phyloP scores from a whole-genome alignment of 1,140 invertebrate species.

The Tigriopus japonicus region DNA sequence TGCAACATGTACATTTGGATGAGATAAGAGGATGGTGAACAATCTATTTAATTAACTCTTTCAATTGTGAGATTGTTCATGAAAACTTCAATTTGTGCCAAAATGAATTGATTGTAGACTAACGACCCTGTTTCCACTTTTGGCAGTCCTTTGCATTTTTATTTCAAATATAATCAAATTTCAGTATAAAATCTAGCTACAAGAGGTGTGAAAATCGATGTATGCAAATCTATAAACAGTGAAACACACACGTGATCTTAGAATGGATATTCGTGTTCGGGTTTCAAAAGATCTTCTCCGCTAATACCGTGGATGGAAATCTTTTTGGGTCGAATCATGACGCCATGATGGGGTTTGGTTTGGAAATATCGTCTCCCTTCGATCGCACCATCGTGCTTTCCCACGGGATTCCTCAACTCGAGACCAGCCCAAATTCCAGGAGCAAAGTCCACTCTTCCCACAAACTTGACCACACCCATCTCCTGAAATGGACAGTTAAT shows the following conservation, averaged over 20 bases:
- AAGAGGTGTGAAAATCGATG: too few species aligned
- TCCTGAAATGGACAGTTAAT: slow-evolving; percentile 11
- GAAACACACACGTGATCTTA: background rate
- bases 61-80: too few species aligned
- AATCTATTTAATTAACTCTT: too few species aligned
- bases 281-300: slow-evolving; percentile 29
- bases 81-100: too few species aligned
- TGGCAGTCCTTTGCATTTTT: too few species aligned
- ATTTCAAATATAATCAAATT: too few species aligned
- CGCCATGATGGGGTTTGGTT: slow-evolving; percentile 29
- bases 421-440: slow-evolving; percentile 35
- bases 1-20: too few species aligned
- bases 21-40: too few species aligned
- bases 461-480: slow-evolving; percentile 28
- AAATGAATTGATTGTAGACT: too few species aligned
- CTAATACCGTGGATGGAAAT: slow-evolving; percentile 36
- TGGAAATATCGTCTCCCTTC: slow-evolving; percentile 31
- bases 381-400: slow-evolving; percentile 33
- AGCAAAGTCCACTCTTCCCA: slow-evolving; percentile 34
- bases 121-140: too few species aligned
- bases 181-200: too few species aligned
- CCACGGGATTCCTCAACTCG: slow-evolving; percentile 29
- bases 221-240: too few species aligned
- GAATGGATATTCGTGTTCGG: slow-evolving; percentile 15
- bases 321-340: slow-evolving; percentile 31